phyloP scores from a whole-genome alignment of 2,797 vertebrate genomes.

The Staurois parvus region DNA sequence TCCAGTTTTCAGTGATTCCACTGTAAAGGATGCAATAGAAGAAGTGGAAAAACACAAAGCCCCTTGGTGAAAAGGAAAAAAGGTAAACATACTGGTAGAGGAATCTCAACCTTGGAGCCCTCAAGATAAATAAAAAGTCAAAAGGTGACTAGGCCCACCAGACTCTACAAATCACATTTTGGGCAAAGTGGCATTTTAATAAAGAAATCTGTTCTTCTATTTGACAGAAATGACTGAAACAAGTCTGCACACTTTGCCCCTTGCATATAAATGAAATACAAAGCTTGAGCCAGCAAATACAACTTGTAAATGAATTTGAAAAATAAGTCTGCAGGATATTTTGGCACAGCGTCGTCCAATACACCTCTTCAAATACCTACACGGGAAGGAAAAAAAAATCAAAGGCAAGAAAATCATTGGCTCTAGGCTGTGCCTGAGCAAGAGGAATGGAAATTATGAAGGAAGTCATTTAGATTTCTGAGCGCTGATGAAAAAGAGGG shows the following conservation, averaged over 20 bases:
- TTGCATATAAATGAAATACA: neutral
- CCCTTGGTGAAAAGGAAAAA: no score
- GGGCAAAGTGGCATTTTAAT: no score
- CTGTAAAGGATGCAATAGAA: no score
- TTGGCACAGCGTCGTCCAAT: neutral
- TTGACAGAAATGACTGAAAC: no score
- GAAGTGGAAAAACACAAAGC: no score
- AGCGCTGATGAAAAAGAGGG: conserved; percentile 22
- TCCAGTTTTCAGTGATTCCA: no score
- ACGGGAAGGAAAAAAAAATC: neutral
- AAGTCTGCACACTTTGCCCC: neutral
- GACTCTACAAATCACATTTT: no score
- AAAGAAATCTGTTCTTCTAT: no score
- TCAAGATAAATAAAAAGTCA: no score
- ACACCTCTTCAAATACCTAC: neutral
- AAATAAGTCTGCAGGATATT: conserved; percentile 5
- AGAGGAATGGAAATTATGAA: conserved; percentile 48
- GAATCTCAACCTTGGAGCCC: no score
- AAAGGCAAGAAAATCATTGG: neutral
- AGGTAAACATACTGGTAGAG: no score
- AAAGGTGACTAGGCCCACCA: no score
- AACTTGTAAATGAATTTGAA: neutral
- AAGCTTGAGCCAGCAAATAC: neutral
- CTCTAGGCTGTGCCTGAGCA: conserved; percentile 35
- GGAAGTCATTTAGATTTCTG: conserved; percentile 57